Base-by-base conservation (phyloP, 2,797 vertebrate species). In the Phrynocephalus vlangalii region DNA sequence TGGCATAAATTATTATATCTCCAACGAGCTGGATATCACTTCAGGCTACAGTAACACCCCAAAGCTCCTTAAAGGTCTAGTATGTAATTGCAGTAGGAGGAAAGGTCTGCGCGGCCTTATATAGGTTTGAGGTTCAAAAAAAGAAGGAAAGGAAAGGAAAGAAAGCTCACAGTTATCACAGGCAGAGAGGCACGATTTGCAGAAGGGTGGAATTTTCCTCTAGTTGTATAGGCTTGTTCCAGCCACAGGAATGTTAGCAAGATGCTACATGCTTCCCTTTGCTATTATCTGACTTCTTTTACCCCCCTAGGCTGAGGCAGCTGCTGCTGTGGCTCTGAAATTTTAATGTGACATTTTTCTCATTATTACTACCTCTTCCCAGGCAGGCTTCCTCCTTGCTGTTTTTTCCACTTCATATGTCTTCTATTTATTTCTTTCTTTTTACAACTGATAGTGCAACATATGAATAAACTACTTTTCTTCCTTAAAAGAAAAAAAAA, bases 231-330 rank as follows among this genome's bases (percentile, higher is more conserved):
- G 96, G 95, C 96, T 96, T 96, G 96, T 95, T 94, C 91, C 83
- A 44, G 84, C 94, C 96, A 82, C 95, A 96, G 98, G 98, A 98
- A 99, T 98, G 97, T 92, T 83, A 88, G 86, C 99, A 98, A 97
- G 98, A 97, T 80, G 18, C 81, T 90, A 96, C 98, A 97, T 90
- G 98, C 95, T 94, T 89, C 88, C 26, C 52, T 89, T 60, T 93
- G 94, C 94, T 91, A 94, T 95, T 90, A 91, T 95, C 95, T 94
- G 91, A 73, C 50, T 68, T 76, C 91, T 15, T 91, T 89, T 90
- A 33, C 91, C 90, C 92, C 93, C 89, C n/a, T 79, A 91, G 95
- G 93, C 75, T 30, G 79, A 83, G 88, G 95, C 94, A 96, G 96
- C 95, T 94, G 94, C 94, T 89, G 91, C 9, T 90, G 91, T 86